A percentile compares a stretch with the other conserved stretches of the same genome.
Evolutionary conservation across 2,113 vertebrate species (phyloP).

Genomic region (Tichodroma muraria): DNA sequence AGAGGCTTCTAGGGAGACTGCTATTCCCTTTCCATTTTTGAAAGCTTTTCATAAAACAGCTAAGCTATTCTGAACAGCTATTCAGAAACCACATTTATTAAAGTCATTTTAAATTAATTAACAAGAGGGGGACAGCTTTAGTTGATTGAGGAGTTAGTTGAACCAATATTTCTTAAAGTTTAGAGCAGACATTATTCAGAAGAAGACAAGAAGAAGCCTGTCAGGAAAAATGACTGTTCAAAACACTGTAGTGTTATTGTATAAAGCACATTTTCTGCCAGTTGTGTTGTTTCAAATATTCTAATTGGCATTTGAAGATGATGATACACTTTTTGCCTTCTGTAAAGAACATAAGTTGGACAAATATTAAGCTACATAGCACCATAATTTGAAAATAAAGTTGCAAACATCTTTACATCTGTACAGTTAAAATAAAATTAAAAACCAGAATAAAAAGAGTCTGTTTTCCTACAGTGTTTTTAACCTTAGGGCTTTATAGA

Average conservation of each 20-base stretch:
- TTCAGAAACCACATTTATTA: not conserved
- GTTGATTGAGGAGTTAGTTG: not conserved
- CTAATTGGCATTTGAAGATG: not conserved
- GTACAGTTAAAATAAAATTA: not conserved
- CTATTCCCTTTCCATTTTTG: not conserved
- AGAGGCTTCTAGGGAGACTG: not conserved
- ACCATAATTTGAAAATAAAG: not conserved
- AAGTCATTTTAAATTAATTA: not conserved
- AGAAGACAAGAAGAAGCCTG: not conserved
- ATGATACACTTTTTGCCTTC: not conserved
- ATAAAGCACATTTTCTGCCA: not conserved
- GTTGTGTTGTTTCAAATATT: not conserved
- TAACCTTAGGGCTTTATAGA: not conserved
- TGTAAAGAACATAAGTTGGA: not conserved
- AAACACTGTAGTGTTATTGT: not conserved
- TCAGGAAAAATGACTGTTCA: not conserved
- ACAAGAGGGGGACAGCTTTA: not conserved
- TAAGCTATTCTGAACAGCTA: not conserved
- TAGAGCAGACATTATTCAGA: not conserved
- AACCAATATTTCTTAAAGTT: not conserved
- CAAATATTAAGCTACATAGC: not conserved
- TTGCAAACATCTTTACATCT: not conserved
- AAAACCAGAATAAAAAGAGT: not conserved
- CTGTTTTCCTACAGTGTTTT: not conserved
- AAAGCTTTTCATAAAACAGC: not conserved